Conservation (phyloP, 2,797 vertebrate species). For the Lepus townsendii region DNA sequence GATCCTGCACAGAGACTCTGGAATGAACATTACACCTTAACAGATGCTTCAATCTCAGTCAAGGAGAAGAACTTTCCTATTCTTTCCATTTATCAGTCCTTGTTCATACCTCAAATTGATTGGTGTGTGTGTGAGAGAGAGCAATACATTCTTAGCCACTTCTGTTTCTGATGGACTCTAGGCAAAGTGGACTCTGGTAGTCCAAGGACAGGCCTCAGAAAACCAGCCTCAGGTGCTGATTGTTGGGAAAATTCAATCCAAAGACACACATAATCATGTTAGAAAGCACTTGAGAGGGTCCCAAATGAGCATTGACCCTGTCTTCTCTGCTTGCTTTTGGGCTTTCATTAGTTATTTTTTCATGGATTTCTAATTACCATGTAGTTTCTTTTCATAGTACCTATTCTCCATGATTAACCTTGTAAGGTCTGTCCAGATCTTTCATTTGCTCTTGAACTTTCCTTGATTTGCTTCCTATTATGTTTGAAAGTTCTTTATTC, state of each 20-base stretch:
- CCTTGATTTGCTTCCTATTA: neutral
- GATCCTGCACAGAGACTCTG: neutral
- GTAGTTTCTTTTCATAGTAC: slow-evolving; percentile 7
- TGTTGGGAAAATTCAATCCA: slow-evolving; percentile 20
- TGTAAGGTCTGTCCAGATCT: neutral
- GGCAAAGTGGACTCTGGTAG: neutral
- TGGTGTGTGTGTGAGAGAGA: neutral
- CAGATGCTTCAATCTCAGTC: neutral
- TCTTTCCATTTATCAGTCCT: neutral
- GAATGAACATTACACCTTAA: neutral
- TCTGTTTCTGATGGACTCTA: neutral
- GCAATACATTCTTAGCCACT: neutral
- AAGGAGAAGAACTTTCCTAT: neutral
- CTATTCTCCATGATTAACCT: neutral
- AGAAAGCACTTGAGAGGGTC: neutral
- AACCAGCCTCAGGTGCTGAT: neutral
- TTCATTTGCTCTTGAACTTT: slow-evolving; percentile 19
- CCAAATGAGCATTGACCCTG: neutral
- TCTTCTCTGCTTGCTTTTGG: neutral
- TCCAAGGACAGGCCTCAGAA: neutral
- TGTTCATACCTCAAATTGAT: neutral
- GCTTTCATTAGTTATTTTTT: neutral
- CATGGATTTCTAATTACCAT: neutral
- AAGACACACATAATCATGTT: neutral
- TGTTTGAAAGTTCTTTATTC: neutral